Conservation (phyloP, 1,140 invertebrate genomes). For the Trachymyrmex septentrionalis region DNA sequence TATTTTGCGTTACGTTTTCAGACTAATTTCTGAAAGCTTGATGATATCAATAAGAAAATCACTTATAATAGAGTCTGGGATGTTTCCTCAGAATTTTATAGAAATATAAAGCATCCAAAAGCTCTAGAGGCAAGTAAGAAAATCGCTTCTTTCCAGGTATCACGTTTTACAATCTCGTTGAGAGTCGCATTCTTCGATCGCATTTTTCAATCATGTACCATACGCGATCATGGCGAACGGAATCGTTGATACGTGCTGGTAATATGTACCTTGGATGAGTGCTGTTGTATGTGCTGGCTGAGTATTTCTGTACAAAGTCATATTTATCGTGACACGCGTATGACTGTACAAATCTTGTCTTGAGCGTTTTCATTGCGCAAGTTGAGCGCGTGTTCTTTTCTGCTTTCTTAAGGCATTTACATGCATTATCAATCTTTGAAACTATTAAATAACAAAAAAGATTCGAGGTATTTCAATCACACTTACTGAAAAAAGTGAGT, state of each 20-base stretch:
- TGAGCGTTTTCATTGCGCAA: conserved; percentile 32
- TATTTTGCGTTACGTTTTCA: not conserved
- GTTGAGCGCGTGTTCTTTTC: conserved; percentile 28
- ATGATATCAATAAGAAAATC: not conserved
- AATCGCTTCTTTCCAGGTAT: conserved; percentile 46
- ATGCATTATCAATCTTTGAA: not conserved
- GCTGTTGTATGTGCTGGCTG: conserved; percentile 87
- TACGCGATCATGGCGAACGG: conserved; percentile 39
- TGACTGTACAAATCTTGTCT: conserved; percentile 48
- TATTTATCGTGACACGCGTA: conserved; percentile 57
- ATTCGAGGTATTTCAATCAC: not conserved
- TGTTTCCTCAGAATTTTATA: conserved; percentile 11
- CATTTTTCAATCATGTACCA: conserved; percentile 34
- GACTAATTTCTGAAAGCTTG: not conserved
- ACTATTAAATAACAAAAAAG: not conserved
- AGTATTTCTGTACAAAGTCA: conserved; percentile 80
- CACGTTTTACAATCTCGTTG: conserved; percentile 6
- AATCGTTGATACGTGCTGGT: conserved; percentile 55
- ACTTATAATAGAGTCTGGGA: not conserved
- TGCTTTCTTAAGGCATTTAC: conserved; percentile 20
- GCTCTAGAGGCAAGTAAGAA: not conserved
- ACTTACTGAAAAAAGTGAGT: not conserved
- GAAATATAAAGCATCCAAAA: not conserved
- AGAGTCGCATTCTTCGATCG: conserved; percentile 56
- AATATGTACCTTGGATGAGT: conserved; percentile 86